Evolutionary conservation across 2,797 vertebrate genomes (phyloP), one percentile per base, ranked within the genome.

Genomic region (Luscinia luscinia): DNA sequence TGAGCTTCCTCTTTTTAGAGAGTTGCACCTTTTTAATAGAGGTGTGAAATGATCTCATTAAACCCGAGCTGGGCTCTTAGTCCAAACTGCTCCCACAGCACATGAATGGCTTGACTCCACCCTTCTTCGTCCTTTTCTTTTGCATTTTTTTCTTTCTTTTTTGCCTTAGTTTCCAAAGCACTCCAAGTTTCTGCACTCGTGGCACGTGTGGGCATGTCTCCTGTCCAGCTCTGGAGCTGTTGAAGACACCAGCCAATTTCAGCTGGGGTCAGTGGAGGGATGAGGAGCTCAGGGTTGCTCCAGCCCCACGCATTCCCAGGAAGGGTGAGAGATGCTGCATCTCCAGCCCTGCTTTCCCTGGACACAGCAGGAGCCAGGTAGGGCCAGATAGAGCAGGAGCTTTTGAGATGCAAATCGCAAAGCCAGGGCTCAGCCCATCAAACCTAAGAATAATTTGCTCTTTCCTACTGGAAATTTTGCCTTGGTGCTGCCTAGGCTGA

Each of bases 21-120:
- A 40, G 26, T 43, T 46, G 30, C 59, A 90, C 76, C 84, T 91
- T 48, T 80, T 93, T 90, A 93, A 93, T 94, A 81, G 84, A 96
- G 40, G 88, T 94, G 87, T 88, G 94, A 95, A 95, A 90, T 72
- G n/a, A 84, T 76, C 74, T 94, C 80, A 89, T 87, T 94, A 94
- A 88, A 90, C 34, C 67, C 30, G 4, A 41, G 36, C 69, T 66
- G 85, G 45, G 46, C 51, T 88, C 66, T 92, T 73, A 59, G 79
- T 95, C 62, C 79, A 75, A 9, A 68, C 75, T 36, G 43, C 46
- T 95, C 58, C 40, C 7, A 61, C 72, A 85, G 57, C 64, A 83
- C 21, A 72, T 2, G 0, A 90, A 81, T 75, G 66, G 58, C 58
- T 91, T 15, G 0, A 58, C 91, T 93, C 75, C 78, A 80, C 38